Evolutionary conservation across 1,140 invertebrate species (phyloP).

Genomic region (Cydia pomonella): DNA sequence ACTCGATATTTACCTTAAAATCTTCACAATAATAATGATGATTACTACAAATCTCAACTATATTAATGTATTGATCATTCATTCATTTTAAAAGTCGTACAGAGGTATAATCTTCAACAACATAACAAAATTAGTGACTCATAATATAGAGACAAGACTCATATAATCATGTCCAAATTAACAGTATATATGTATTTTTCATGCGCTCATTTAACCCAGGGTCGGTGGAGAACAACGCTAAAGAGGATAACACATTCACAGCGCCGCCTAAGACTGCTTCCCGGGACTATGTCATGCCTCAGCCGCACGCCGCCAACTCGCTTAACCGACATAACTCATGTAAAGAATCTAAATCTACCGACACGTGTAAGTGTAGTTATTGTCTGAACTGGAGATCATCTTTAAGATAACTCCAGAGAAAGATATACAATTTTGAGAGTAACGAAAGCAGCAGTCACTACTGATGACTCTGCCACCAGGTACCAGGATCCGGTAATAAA

Average conservation of each 20-base stretch:
- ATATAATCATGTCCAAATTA: background rate
- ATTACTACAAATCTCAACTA: too few relatives aligned
- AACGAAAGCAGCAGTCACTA: too few relatives aligned
- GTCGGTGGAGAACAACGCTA: constrained; percentile 55
- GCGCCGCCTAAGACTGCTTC: constrained; percentile 45
- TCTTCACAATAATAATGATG: too few relatives aligned
- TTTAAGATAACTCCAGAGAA: background rate
- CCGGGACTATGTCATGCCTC: constrained; percentile 59
- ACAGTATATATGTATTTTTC: constrained; percentile 19
- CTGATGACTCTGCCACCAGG: too few relatives aligned
- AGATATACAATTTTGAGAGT: too few relatives aligned
- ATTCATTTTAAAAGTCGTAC: too few relatives aligned
- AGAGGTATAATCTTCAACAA: too few relatives aligned
- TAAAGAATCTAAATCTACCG: constrained; percentile 72
- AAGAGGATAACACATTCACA: constrained; percentile 61
- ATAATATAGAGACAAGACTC: too few relatives aligned
- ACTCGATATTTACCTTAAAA: too few relatives aligned
- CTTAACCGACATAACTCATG: constrained; percentile 75
- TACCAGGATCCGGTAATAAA: too few relatives aligned
- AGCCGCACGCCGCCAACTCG: constrained; percentile 52
- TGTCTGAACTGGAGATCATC: background rate
- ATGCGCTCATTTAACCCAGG: constrained; percentile 50
- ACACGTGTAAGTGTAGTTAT: constrained; percentile 60
- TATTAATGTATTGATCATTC: too few relatives aligned
- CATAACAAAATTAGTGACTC: too few relatives aligned